These are phyloP conservation scores for Tenebrio molitor DNA, from an alignment of 1,140 invertebrate species.

Conservation along the genomic window DNA sequence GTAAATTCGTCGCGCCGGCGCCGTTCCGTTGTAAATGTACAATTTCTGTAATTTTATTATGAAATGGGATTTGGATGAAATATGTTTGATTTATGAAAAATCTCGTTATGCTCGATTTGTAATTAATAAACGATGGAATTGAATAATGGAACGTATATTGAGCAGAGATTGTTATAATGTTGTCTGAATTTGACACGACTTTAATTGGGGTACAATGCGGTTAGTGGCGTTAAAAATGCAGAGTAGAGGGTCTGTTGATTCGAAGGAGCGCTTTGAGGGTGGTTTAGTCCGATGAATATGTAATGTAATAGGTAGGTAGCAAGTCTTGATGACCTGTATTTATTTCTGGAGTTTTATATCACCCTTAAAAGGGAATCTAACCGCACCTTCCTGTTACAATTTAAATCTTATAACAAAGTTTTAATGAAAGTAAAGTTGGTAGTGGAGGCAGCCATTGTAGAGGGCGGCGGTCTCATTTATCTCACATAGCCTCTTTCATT, in stretches of 20 bases:
- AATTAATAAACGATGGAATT: constrained; percentile 17
- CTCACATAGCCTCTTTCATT: constrained; percentile 54
- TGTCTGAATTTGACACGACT: constrained; percentile 21
- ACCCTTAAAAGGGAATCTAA: constrained; percentile 42
- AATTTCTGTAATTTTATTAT: background rate
- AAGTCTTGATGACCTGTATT: constrained; percentile 43
- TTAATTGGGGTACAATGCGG: constrained; percentile 18
- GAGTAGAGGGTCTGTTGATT: background rate
- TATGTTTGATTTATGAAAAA: constrained; percentile 34
- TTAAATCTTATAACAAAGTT: constrained; percentile 55
- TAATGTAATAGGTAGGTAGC: constrained; percentile 30
- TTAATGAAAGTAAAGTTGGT: constrained; percentile 54
- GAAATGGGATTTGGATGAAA: constrained; percentile 1
- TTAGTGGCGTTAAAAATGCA: constrained; percentile 15
- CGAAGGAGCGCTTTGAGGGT: constrained; percentile 21
- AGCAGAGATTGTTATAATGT: background rate
- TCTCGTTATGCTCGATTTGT: background rate
- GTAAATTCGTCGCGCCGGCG: too few species aligned
- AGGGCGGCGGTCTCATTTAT: constrained; percentile 52
- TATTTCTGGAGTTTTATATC: constrained; percentile 48
- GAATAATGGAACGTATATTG: constrained; percentile 11
- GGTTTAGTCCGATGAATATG: constrained; percentile 30
- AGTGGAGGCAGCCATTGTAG: constrained; percentile 49
- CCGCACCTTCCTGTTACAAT: constrained; percentile 52
- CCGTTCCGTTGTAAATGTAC: too few species aligned